These are phyloP conservation scores for Yoshiicerus persimilis DNA, from an alignment of 1,140 invertebrate species.

Conservation along the genomic window DNA sequence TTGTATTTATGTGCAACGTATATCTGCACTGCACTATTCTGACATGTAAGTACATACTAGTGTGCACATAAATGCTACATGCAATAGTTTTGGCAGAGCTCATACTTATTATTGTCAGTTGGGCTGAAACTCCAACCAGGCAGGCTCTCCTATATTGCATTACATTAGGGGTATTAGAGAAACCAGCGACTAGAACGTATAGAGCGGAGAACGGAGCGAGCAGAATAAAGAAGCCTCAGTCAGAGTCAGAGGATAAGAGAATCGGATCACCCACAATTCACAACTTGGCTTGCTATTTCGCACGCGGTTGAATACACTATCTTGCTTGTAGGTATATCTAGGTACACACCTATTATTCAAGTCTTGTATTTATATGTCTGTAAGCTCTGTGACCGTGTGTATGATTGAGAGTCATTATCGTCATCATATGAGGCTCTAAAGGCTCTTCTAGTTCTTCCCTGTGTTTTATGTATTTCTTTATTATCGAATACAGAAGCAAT, in stretches of 20 bases:
- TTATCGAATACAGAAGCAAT: background rate
- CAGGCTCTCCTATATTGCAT: background rate
- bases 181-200: background rate
- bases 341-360: background rate
- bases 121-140: background rate
- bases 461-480: background rate
- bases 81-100: background rate
- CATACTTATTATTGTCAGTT: background rate
- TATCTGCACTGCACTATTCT: background rate
- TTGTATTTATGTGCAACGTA: background rate
- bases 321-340: background rate
- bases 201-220: too few species aligned
- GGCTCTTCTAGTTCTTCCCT: background rate
- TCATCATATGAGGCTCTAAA: background rate
- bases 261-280: slow-evolving; percentile 10
- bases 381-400: background rate
- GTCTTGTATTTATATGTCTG: background rate
- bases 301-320: background rate
- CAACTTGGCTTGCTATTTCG: background rate
- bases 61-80: background rate
- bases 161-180: background rate
- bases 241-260: background rate
- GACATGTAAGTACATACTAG: background rate
- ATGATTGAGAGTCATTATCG: slow-evolving; percentile 10
- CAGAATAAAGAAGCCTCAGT: background rate